Evolutionary conservation across 2,797 vertebrate species (phyloP).

Genomic region (Threskiornis aethiopicus): DNA sequence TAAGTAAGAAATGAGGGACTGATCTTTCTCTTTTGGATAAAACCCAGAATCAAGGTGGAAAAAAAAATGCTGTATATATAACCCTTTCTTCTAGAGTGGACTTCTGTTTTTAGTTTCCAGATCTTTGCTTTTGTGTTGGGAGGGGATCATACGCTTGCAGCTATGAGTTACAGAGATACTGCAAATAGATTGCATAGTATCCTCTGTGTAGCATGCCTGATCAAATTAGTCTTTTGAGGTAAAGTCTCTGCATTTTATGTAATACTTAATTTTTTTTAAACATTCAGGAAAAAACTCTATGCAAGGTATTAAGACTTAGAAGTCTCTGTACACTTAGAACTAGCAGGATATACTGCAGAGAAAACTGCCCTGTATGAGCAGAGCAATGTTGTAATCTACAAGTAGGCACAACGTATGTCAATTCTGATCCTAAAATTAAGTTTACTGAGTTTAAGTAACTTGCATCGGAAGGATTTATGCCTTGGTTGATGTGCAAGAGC

Average conservation of each 20-base stretch:
- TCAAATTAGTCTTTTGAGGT: background rate
- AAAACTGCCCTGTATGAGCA: background rate
- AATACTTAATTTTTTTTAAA: background rate
- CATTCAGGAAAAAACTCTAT: too few relatives aligned
- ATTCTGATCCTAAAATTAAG: background rate
- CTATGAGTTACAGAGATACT: background rate
- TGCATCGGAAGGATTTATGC: background rate
- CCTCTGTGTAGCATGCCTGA: background rate
- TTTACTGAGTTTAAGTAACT: constrained; percentile 16
- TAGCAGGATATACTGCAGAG: background rate
- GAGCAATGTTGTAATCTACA: background rate
- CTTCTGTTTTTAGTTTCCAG: constrained; percentile 6
- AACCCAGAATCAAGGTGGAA: background rate
- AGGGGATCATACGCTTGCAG: background rate
- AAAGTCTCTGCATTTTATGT: background rate
- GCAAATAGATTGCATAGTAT: background rate
- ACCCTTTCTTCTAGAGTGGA: background rate
- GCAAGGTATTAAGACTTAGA: background rate
- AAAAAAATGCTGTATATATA: background rate
- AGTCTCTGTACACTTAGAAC: background rate
- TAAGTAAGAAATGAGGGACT: background rate
- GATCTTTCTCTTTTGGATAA: background rate
- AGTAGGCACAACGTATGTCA: background rate
- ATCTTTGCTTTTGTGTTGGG: background rate
- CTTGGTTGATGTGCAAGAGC: constrained; percentile 13